Evolutionary conservation across 2,113 vertebrate genomes (phyloP).

Genomic region (Neotoma lepida): DNA sequence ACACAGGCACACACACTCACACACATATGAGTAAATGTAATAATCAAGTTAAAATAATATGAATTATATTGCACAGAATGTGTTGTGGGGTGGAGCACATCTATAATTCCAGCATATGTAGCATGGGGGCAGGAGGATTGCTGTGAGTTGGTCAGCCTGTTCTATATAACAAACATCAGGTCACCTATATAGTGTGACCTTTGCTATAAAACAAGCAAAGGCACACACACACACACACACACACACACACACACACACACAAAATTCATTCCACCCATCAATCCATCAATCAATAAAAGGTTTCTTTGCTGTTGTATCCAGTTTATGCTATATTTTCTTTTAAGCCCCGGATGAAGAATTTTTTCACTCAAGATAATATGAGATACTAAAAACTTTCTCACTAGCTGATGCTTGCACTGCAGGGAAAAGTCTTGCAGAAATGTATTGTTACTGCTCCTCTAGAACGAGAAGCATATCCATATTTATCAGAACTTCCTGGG

Average conservation of each 20-base stretch:
- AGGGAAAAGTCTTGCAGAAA: background rate
- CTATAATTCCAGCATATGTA: background rate
- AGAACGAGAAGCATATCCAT: background rate
- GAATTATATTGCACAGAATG: background rate
- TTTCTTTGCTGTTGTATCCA: background rate
- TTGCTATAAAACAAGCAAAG: background rate
- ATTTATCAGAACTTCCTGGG: background rate
- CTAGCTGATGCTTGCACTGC: background rate
- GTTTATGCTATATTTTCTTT: background rate
- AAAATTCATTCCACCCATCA: background rate
- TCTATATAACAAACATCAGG: background rate
- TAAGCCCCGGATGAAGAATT: background rate
- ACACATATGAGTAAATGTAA: background rate
- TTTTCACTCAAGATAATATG: background rate
- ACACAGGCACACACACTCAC: background rate
- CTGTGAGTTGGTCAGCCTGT: background rate
- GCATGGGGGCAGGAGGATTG: background rate
- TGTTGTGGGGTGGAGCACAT: background rate
- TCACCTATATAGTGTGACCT: too few relatives aligned
- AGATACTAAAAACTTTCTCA: background rate
- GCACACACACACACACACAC: background rate
- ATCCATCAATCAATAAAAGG: background rate
- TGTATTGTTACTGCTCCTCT: background rate
- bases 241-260: background rate
- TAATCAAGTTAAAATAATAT: background rate